Evolutionary conservation across 2,888 invertebrate genomes (phyloP).

Genomic region (Prenolepis imparis): DNA sequence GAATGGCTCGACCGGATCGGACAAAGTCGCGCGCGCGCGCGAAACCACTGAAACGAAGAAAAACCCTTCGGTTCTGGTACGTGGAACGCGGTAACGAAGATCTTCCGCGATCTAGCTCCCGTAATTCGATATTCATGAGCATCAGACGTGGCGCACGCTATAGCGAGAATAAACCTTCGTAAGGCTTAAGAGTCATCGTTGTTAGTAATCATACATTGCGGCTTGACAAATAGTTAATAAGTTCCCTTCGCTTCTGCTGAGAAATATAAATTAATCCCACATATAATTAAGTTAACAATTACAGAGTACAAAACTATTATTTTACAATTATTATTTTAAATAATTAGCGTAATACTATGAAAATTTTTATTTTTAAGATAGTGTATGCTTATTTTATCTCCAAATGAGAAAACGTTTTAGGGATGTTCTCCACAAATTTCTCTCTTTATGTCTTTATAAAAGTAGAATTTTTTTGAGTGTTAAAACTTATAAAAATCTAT

Average conservation of each 20-base stretch:
- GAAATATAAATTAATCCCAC: neutral
- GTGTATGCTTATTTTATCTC: neutral
- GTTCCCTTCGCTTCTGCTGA: neutral
- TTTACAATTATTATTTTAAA: slow-evolving; percentile 2
- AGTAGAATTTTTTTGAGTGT: too few species aligned
- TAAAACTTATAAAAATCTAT: neutral
- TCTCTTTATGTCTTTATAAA: too few species aligned
- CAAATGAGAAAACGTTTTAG: neutral
- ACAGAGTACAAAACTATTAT: neutral
- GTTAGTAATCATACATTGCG: slow-evolving; percentile 33
- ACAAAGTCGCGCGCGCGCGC: slow-evolving; percentile 43
- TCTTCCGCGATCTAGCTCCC: slow-evolving; percentile 61
- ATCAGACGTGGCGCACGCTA: slow-evolving; percentile 53
- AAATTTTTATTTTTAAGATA: neutral
- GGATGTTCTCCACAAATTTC: neutral
- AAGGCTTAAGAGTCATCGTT: neutral
- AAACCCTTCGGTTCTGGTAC: slow-evolving; percentile 44
- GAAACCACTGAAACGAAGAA: slow-evolving; percentile 55
- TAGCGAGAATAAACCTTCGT: slow-evolving; percentile 25
- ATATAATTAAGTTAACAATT: neutral
- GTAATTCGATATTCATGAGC: slow-evolving; percentile 63
- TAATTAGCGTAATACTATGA: neutral
- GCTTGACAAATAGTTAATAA: slow-evolving; percentile 8
- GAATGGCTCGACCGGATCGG: slow-evolving; percentile 76
- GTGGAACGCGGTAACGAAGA: slow-evolving; percentile 56